Evolutionary conservation across 1,140 invertebrate genomes (phyloP).

Genomic region (Glossosoma conforme): DNA sequence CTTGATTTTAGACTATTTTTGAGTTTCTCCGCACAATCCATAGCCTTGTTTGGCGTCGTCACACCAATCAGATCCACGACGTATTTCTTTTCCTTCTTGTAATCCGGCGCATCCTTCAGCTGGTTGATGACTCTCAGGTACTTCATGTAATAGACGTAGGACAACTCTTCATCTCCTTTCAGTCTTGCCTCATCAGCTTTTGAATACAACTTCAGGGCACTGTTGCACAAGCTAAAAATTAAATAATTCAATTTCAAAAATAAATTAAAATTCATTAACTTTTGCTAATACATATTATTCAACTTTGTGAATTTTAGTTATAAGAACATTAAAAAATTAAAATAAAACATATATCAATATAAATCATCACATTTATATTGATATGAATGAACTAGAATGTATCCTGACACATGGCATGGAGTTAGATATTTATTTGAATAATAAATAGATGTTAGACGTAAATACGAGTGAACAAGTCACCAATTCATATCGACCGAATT

Average conservation of each 20-base stretch:
- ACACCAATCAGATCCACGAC: constrained; percentile 52
- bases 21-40: constrained; percentile 52
- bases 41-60: constrained; percentile 50
- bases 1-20: constrained; percentile 53
- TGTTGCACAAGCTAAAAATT: constrained; percentile 46
- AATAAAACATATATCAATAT: too few relatives aligned
- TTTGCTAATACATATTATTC: too few relatives aligned
- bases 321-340: too few relatives aligned
- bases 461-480: too few relatives aligned
- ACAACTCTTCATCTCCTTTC: constrained; percentile 61
- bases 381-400: too few relatives aligned
- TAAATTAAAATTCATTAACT: too few relatives aligned
- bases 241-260: constrained; percentile 6
- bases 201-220: constrained; percentile 54
- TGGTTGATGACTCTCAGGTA: constrained; percentile 58
- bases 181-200: constrained; percentile 49
- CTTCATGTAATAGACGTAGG: constrained; percentile 66
- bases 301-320: too few relatives aligned
- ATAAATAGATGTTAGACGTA: too few relatives aligned
- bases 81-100: constrained; percentile 51
- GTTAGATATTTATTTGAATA: too few relatives aligned
- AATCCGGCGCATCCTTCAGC: constrained; percentile 53
- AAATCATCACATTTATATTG: too few relatives aligned
- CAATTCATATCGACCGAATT: too few relatives aligned
- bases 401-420: too few relatives aligned